Conservation (phyloP, 2,797 vertebrate species). For the Megaceryle alcyon region DNA sequence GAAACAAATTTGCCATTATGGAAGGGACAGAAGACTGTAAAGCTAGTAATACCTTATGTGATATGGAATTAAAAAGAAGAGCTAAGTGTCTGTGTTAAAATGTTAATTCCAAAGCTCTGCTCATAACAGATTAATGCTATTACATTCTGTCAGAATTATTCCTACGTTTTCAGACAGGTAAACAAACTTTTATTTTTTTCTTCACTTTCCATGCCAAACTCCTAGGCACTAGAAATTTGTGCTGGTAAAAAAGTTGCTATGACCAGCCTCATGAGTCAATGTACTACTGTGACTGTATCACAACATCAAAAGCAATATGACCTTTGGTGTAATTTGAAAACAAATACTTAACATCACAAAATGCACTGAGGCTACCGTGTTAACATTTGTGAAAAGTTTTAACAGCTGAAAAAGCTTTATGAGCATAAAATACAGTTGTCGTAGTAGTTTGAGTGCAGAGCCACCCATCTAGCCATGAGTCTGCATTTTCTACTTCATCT, state of each 20-base stretch:
- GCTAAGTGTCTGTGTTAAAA: not conserved
- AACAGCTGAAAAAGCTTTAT: not conserved
- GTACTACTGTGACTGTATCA: not conserved
- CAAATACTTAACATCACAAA: not conserved
- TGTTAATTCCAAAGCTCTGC: not conserved
- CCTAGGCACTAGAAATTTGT: not conserved
- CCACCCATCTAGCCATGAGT: not conserved
- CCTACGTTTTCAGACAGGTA: not conserved
- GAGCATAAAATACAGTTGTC: not conserved
- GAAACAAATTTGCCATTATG: not conserved
- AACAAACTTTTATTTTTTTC: not conserved
- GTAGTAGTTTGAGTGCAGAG: not conserved
- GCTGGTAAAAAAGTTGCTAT: not conserved
- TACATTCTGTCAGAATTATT: not conserved
- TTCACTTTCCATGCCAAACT: not conserved
- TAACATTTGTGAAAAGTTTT: not conserved
- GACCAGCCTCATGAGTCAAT: not conserved
- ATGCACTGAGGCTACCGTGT: not conserved
- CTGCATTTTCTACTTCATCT: not conserved
- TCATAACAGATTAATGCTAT: not conserved
- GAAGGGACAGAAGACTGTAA: not conserved
- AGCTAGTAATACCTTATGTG: not conserved
- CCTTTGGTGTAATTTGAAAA: not conserved
- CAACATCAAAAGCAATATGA: not conserved
- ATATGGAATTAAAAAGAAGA: not conserved